Conservation (phyloP, 1,140 invertebrate species). For the Steinernema feltiae region DNA sequence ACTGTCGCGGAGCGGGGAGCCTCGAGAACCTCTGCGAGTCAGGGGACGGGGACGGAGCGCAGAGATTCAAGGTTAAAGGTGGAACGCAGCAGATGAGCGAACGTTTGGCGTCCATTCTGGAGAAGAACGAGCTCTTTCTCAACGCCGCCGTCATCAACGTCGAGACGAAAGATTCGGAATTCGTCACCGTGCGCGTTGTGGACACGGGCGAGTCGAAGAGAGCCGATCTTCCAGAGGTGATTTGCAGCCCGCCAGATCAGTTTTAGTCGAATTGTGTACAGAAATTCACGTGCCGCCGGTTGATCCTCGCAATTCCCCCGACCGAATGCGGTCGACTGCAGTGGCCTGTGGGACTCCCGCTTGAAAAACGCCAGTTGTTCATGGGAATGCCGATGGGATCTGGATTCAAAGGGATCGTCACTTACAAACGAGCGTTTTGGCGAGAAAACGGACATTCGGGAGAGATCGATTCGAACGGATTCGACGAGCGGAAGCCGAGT, state of each 20-base stretch:
- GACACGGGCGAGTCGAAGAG: neutral
- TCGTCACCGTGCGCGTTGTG: neutral
- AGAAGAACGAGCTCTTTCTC: slow-evolving; percentile 5
- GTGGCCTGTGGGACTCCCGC: slow-evolving; percentile 19
- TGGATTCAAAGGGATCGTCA: slow-evolving; percentile 31
- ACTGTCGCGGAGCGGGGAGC: slow-evolving; percentile 16
- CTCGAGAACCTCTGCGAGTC: slow-evolving; percentile 20
- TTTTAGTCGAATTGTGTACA: too few relatives aligned
- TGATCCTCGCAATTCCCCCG: slow-evolving; percentile 30
- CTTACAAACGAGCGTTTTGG: slow-evolving; percentile 30
- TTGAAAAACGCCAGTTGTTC: slow-evolving; percentile 19
- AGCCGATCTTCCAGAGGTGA: too few relatives aligned
- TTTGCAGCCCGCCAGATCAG: neutral
- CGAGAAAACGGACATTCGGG: slow-evolving; percentile 28
- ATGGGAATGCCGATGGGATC: slow-evolving; percentile 20
- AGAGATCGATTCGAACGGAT: slow-evolving; percentile 26
- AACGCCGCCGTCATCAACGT: slow-evolving; percentile 14
- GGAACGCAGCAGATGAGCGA: slow-evolving; percentile 21
- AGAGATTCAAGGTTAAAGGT: slow-evolving; percentile 24
- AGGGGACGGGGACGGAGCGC: slow-evolving; percentile 24
- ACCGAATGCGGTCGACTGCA: slow-evolving; percentile 22
- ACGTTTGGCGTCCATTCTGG: slow-evolving; percentile 10
- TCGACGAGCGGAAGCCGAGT: slow-evolving; percentile 17
- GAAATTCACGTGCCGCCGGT: slow-evolving; percentile 22
- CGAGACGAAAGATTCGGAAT: neutral